Base-by-base conservation (phyloP, 2,113 vertebrate species). In the Tylochromis polylepis region DNA sequence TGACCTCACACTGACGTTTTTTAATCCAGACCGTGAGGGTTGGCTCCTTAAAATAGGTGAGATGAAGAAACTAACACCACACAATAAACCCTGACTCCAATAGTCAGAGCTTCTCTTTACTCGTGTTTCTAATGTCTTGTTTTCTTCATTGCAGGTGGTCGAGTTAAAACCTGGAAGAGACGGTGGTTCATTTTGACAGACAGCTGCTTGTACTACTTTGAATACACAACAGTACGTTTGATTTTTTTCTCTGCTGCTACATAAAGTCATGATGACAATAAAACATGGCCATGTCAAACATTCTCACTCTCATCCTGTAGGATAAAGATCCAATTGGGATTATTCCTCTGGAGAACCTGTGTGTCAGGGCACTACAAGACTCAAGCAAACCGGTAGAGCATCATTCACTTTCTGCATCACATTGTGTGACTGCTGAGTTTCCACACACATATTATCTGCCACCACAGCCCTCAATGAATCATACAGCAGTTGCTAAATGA, bases 41-140 rank as follows among this genome's bases (percentile, higher is more conserved):
- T 99, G 98, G 98, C 97, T 99, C 11, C 97, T 98, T 3, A 99
- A 99, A 90, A 96, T 97, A 89, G 98, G 98, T 99, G 91, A 96
- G 95, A 31, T 1, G 4, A 38, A 2, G 9, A 62, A 11, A 14
- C 31, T 9, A 11, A 5, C 5, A 6, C 10, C 18, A n/a, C 5
- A 55, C 4, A 3, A n/a, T 9, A 29, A 29, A 72, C 22, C 3
- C 18, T 1, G 6, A 34, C 6, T 9, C 10, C 11, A 7, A 2
- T 3, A 1, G 5, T 41, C 56, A 22, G 5, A 8, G 20, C n/a
- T 0, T 46, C n/a, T 79, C n/a, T 27, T 29, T 36, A 14, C 4
- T 7, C 5, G 0, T 6, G 16, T 53, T 0, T 79, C 1, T 51
- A 36, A 41, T 1, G 5, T 1, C 11, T 11, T 59, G n/a, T 22